Percentiles rank a stretch among this genome's conserved stretches.
These are phyloP conservation scores for Callaeas wilsoni DNA, from an alignment of 2,113 vertebrate genomes.

Conservation along the genomic window DNA sequence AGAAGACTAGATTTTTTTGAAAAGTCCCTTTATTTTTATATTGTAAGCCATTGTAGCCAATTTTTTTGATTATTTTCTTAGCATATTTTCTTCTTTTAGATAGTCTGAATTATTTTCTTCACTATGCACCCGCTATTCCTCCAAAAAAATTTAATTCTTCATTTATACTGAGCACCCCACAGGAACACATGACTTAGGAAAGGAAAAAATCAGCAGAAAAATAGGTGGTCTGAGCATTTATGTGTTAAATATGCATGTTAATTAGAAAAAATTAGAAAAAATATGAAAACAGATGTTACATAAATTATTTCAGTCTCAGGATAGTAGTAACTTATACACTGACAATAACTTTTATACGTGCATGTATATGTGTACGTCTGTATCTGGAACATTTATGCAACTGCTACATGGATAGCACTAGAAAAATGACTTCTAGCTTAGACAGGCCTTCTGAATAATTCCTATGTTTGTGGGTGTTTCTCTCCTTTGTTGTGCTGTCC, in stretches of 20 bases:
- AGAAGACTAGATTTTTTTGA: background rate
- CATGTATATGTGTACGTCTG: constrained; percentile 57
- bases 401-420: constrained; percentile 24
- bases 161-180: constrained; percentile 21
- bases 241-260: constrained; percentile 77
- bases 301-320: constrained; percentile 79
- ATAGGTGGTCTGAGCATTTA: constrained; percentile 72
- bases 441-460: background rate
- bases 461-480: background rate
- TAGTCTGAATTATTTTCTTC: constrained; percentile 16
- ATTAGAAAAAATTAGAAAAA: constrained; percentile 79
- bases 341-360: constrained; percentile 76
- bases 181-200: constrained; percentile 50
- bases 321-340: constrained; percentile 72
- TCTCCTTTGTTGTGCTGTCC: background rate
- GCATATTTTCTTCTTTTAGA: background rate
- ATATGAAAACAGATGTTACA: constrained; percentile 82
- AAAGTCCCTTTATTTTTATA: background rate
- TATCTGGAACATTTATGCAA: constrained; percentile 52
- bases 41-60: background rate
- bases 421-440: constrained; percentile 33
- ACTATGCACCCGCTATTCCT: background rate
- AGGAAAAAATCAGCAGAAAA: constrained; percentile 64
- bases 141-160: constrained; percentile 40
- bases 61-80: background rate